Evolutionary conservation across 2,113 vertebrate species (phyloP), one percentile per base, ranked within the genome.

Genomic region (Pseudorhombus dupliciocellatus): DNA sequence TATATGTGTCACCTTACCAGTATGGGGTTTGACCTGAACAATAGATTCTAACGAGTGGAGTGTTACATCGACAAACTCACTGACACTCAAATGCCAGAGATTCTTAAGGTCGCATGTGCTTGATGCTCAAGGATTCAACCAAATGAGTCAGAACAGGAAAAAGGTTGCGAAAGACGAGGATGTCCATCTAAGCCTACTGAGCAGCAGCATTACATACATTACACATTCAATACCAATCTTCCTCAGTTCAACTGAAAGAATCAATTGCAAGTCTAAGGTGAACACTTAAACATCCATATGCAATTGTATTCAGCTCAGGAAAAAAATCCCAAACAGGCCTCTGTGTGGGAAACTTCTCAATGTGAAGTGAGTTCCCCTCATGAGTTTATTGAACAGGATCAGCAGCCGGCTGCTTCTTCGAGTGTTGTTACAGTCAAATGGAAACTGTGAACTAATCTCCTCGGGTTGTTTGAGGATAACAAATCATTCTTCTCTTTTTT

Each of bases 91-190:
- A 83, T 69, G 73, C 64, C 64, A 77, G 34, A 12, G 64, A 68
- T 75, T 79, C 53, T 73, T 71, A 76, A 72, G 66, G 59, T 67
- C 52, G 75, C 79, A 83, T 75, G 80, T 69, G 26, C 65, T 80
- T 7, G n/a, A 40, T 40, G 4, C 80, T 87, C 66, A 87, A 89
- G 84, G 77, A 91, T 88, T 78, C 80, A 86, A 87, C 81, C 77
- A 75, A 81, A 80, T 73, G 75, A 86, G 42, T 70, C 60, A 25
- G 70, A 74, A 81, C 40, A 52, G 75, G 42, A 46, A 12, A 59
- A 86, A 18, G 42, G 64, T 50, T 20, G 20, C 8, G 5, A n/a
- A 50, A 50, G 40, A 44, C 5, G 16, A 44, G 18, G 20, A 50
- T 50, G 46, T 50, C 46, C 8, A 50, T 20, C 14, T 16, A 16